Percentiles rank a stretch among this genome's conserved stretches.
Evolutionary conservation across 2,113 vertebrate genomes (phyloP).

Genomic region (Peucedramus taeniatus): DNA sequence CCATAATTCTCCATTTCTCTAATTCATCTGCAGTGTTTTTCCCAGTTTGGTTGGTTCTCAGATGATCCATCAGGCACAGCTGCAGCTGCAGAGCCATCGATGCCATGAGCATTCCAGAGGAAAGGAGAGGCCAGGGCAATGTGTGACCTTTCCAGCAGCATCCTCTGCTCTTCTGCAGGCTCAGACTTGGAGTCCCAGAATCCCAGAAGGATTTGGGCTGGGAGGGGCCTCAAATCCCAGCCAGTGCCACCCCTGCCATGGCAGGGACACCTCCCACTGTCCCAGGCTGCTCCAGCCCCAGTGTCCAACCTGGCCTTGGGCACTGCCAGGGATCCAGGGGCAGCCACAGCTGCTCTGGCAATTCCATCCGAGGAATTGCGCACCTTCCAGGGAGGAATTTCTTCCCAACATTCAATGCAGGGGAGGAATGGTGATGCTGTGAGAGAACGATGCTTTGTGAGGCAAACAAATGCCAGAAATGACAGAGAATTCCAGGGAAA

Average conservation of each 20-base stretch:
- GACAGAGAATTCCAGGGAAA: background rate
- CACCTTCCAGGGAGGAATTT: too few species aligned
- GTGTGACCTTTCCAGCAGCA: background rate
- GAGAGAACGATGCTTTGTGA: background rate
- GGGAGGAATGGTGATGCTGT: background rate
- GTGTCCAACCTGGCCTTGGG: background rate
- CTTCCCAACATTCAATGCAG: background rate
- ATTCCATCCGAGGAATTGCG: too few species aligned
- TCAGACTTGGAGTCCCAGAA: background rate
- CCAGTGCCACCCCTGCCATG: background rate
- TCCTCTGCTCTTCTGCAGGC: background rate
- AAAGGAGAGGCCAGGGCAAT: background rate
- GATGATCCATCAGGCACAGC: background rate
- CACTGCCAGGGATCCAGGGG: background rate
- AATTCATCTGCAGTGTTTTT: background rate
- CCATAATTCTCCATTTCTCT: background rate
- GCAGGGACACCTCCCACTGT: background rate
- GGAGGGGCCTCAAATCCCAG: fast-evolving
- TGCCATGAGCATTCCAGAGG: background rate
- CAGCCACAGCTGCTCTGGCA: background rate
- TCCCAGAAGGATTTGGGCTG: background rate
- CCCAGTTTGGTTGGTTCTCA: background rate
- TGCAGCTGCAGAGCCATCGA: background rate
- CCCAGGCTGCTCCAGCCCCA: background rate
- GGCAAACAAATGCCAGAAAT: background rate